phyloP scores from a whole-genome alignment of 2,797 vertebrate genomes.

The Channa striata region DNA sequence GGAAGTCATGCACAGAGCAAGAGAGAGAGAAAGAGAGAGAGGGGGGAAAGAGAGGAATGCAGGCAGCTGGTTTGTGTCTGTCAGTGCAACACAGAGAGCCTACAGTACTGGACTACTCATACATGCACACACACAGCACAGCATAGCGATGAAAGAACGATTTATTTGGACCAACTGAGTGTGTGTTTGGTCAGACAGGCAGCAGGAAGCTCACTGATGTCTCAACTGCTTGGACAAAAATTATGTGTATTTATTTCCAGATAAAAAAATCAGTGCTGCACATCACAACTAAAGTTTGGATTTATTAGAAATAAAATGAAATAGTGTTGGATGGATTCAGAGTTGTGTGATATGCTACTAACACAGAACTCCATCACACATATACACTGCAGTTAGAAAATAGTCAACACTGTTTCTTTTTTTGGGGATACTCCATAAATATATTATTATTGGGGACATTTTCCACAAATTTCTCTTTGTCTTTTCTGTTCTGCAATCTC shows the following conservation, averaged over 20 bases:
- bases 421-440: too few species aligned
- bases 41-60: slow-evolving; percentile 75
- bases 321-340: slow-evolving; percentile 20
- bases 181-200: slow-evolving; percentile 63
- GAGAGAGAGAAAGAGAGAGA: slow-evolving; percentile 46
- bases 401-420: too few species aligned
- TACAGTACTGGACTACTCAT: slow-evolving; percentile 75
- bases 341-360: background rate
- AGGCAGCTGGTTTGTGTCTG: slow-evolving; percentile 85
- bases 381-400: too few species aligned
- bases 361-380: background rate
- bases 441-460: too few species aligned
- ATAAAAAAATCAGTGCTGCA: slow-evolving; percentile 12
- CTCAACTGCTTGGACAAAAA: slow-evolving; percentile 64
- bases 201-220: slow-evolving; percentile 65
- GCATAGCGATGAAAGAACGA: slow-evolving; percentile 74
- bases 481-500: too few species aligned
- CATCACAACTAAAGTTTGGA: slow-evolving; percentile 2
- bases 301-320: background rate
- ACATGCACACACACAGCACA: slow-evolving; percentile 34
- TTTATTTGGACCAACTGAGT: slow-evolving; percentile 79
- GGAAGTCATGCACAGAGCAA: slow-evolving; percentile 68
- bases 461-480: too few species aligned
- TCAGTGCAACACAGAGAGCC: slow-evolving; percentile 82
- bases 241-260: slow-evolving; percentile 23